Conservation (phyloP, 2,113 vertebrate genomes). For the Bos taurus region DNA sequence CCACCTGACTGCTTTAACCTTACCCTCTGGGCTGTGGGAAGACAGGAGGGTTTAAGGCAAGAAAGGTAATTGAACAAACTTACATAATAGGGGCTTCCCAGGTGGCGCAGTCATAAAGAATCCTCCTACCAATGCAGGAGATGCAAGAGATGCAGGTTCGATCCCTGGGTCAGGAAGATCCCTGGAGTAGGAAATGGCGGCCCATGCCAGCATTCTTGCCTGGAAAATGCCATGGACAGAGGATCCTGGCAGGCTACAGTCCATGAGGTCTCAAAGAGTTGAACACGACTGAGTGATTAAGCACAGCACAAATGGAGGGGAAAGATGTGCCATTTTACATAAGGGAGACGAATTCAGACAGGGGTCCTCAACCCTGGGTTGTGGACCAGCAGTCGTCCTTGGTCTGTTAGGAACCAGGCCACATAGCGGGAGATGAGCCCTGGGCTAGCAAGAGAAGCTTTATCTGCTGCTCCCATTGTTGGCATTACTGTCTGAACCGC, state of each 20-base stretch:
- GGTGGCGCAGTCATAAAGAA: not conserved
- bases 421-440: rapidly evolving
- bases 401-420: not conserved
- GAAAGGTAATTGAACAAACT: not conserved
- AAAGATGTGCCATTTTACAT: not conserved
- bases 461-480: not conserved
- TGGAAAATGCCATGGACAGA: not conserved
- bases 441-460: not conserved
- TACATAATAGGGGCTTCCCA: not conserved
- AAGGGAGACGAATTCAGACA: not conserved
- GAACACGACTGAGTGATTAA: not conserved
- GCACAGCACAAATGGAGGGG: not conserved
- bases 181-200: not conserved
- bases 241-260: not conserved
- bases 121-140: not conserved
- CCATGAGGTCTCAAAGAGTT: not conserved
- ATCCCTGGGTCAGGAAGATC: not conserved
- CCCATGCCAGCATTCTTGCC: not conserved
- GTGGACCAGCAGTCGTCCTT: not conserved
- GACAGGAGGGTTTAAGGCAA: not conserved
- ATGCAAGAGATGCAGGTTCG: not conserved
- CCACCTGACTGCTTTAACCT: not conserved
- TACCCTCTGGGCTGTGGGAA: not conserved
- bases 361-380: not conserved
- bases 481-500: not conserved